phyloP scores from a whole-genome alignment of 2,888 invertebrate species.

The Gymnocheta viridis region DNA sequence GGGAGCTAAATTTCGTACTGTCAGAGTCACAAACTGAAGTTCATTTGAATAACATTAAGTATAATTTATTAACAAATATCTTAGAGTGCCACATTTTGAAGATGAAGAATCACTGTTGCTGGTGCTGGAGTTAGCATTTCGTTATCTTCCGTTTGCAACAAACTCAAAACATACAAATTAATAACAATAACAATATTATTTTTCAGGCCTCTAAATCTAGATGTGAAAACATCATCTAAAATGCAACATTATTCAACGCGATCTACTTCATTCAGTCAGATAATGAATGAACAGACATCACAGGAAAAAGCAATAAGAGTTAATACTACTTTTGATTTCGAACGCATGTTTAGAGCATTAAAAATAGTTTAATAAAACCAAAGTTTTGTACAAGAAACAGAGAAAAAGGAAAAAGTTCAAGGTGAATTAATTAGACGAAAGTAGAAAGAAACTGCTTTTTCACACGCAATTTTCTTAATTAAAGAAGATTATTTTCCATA shows the following conservation, averaged over 20 bases:
- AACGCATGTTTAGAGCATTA: constrained; percentile 61
- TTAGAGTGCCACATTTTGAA: background rate
- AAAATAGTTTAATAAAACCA: constrained; percentile 12
- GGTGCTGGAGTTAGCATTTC: background rate
- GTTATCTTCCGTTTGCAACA: constrained; percentile 17
- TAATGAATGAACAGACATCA: constrained; percentile 23
- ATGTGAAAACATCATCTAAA: constrained; percentile 23
- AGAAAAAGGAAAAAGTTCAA: constrained; percentile 75
- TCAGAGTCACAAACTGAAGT: too few relatives aligned
- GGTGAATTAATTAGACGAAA: constrained; percentile 73
- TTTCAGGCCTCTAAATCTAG: constrained; percentile 27
- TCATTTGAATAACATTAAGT: too few relatives aligned
- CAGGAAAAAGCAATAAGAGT: constrained; percentile 37
- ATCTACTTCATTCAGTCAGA: constrained; percentile 4
- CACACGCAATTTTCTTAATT: constrained; percentile 75
- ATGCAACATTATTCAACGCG: background rate
- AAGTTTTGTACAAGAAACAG: constrained; percentile 5
- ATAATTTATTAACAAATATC: too few relatives aligned
- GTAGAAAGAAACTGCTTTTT: constrained; percentile 73
- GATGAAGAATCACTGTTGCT: constrained; percentile 16
- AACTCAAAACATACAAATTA: constrained; percentile 15
- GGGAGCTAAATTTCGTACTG: too few relatives aligned
- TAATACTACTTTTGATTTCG: constrained; percentile 67
- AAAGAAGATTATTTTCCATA: constrained; percentile 27
- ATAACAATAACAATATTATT: constrained; percentile 3